phyloP scores from a whole-genome alignment of 1,140 invertebrate genomes.

The Procambarus virginalis region DNA sequence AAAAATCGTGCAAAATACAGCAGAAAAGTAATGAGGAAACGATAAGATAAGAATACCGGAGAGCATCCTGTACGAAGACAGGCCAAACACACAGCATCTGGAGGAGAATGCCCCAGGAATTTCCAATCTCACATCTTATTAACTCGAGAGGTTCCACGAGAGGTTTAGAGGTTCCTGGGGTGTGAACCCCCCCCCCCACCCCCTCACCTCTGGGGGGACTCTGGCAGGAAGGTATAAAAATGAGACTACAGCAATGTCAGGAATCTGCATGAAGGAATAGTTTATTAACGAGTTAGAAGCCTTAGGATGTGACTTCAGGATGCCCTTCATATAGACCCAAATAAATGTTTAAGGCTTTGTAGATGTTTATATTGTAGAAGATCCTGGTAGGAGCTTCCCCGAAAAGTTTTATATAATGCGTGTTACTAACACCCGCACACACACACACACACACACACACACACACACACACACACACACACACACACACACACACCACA shows the following conservation, averaged over 20 bases:
- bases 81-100: not conserved
- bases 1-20: not conserved
- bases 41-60: too few species aligned
- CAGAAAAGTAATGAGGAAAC: not conserved
- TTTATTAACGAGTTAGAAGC: too few species aligned
- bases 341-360: too few species aligned
- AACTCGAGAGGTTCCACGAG: not conserved
- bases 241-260: not conserved
- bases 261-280: not conserved
- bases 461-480: too few species aligned
- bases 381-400: too few species aligned
- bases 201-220: not conserved
- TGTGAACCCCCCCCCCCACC: not conserved
- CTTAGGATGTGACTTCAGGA: too few species aligned
- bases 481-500: too few species aligned
- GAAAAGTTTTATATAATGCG: too few species aligned
- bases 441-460: too few species aligned
- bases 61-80: not conserved
- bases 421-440: too few species aligned
- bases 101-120: not conserved
- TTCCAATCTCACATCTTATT: constrained; percentile 8
- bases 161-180: not conserved
- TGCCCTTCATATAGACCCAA: too few species aligned
- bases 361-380: too few species aligned
- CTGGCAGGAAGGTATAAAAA: not conserved